Evolutionary conservation across 2,113 vertebrate species (phyloP).

Genomic region (Xerus inauris): DNA sequence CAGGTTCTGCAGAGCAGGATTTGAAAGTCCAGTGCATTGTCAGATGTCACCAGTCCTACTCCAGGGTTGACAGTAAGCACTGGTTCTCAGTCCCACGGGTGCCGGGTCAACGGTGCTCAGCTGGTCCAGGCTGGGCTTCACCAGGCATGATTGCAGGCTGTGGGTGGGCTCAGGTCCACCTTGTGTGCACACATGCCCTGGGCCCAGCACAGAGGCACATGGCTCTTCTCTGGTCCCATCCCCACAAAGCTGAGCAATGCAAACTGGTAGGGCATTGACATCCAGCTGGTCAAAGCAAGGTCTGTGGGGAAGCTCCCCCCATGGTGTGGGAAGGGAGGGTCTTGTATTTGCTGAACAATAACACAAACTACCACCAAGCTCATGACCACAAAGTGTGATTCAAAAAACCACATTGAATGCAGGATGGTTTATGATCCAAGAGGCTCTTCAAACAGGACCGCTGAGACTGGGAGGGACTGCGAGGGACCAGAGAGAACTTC

Average conservation of each 20-base stretch:
- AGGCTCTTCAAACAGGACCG: neutral
- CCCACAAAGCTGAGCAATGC: neutral
- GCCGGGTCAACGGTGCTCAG: fast-evolving
- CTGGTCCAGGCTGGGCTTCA: neutral
- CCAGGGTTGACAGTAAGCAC: no score
- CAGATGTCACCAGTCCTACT: neutral
- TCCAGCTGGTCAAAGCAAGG: neutral
- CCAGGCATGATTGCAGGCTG: fast-evolving
- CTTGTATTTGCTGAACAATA: neutral
- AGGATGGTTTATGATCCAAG: neutral
- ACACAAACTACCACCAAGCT: neutral
- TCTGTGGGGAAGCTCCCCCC: no score
- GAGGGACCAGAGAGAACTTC: no score
- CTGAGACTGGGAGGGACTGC: no score
- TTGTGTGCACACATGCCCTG: neutral
- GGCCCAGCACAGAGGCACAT: no score
- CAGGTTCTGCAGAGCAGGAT: neutral
- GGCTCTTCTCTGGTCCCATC: neutral
- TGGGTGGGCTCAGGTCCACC: neutral
- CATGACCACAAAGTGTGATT: neutral
- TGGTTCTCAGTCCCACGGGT: neutral
- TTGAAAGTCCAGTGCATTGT: neutral
- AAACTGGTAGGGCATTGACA: neutral
- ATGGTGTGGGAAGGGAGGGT: no score
- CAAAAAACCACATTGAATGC: neutral